These are phyloP conservation scores for Hyalella azteca DNA, from an alignment of 2,888 invertebrate species.

Conservation along the genomic window DNA sequence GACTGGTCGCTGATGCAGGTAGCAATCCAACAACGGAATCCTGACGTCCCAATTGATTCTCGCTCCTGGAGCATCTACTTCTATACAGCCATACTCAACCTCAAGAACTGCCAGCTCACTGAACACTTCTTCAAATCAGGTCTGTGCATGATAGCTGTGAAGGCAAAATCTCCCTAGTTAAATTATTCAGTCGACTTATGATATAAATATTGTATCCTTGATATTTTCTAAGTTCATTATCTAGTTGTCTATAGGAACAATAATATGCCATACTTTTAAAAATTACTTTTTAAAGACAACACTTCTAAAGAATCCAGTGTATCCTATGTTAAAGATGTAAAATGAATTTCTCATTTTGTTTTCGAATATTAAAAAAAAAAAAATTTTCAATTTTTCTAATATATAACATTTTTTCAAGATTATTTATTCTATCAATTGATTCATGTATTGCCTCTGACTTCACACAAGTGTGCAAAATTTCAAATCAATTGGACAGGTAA, in stretches of 20 bases:
- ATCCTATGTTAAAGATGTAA: too few species aligned
- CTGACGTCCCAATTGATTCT: background rate
- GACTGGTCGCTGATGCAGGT: background rate
- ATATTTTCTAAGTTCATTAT: background rate
- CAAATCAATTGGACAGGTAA: too few species aligned
- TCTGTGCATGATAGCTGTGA: background rate
- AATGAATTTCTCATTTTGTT: too few species aligned
- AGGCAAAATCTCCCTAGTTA: background rate
- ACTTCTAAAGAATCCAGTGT: too few species aligned
- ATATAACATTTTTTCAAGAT: too few species aligned
- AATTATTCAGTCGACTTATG: background rate
- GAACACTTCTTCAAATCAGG: constrained; percentile 11
- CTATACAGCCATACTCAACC: constrained; percentile 15
- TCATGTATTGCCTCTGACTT: too few species aligned
- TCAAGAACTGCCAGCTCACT: background rate
- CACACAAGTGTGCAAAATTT: too few species aligned
- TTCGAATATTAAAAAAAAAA: too few species aligned
- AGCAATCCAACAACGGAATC: background rate
- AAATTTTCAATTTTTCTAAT: too few species aligned
- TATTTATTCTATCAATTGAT: too few species aligned
- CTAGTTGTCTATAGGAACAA: background rate
- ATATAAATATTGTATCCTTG: background rate
- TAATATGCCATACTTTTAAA: too few species aligned
- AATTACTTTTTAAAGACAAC: too few species aligned
- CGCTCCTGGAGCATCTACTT: constrained; percentile 12